These are phyloP conservation scores for Osmerus eperlanus DNA, from an alignment of 2,113 vertebrate genomes.

Conservation along the genomic window DNA sequence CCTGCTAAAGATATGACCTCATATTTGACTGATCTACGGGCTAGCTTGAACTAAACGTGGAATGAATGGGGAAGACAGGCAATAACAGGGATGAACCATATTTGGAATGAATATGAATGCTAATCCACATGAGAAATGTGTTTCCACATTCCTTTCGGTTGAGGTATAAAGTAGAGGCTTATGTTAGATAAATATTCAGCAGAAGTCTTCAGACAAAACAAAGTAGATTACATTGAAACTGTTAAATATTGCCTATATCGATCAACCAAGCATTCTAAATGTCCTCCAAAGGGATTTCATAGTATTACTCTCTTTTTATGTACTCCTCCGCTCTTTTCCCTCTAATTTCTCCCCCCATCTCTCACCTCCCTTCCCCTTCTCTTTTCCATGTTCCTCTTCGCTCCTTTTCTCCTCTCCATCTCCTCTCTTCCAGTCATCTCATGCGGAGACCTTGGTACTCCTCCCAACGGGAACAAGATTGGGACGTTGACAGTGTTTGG, in stretches of 20 bases:
- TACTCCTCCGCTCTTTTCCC: too few relatives aligned
- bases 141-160: neutral
- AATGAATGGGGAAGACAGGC: neutral
- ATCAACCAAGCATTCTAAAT: neutral
- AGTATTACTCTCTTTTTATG: too few relatives aligned
- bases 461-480: slow-evolving; percentile 93
- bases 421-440: slow-evolving; percentile 80
- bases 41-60: too few relatives aligned
- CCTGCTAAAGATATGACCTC: too few relatives aligned
- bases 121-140: neutral
- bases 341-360: neutral
- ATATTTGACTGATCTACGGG: too few relatives aligned
- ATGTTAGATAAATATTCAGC: neutral
- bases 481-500: slow-evolving; percentile 87
- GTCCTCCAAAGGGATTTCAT: too few relatives aligned
- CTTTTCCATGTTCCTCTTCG: neutral
- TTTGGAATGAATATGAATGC: neutral
- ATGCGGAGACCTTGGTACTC: slow-evolving; percentile 88
- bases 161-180: neutral
- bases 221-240: neutral
- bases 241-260: neutral
- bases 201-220: neutral
- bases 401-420: slow-evolving; percentile 18
- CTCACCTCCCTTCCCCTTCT: neutral
- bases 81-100: neutral